Conservation (phyloP, 53 echinoderm and acorn worm species). For the Pentamera pediparva region DNA sequence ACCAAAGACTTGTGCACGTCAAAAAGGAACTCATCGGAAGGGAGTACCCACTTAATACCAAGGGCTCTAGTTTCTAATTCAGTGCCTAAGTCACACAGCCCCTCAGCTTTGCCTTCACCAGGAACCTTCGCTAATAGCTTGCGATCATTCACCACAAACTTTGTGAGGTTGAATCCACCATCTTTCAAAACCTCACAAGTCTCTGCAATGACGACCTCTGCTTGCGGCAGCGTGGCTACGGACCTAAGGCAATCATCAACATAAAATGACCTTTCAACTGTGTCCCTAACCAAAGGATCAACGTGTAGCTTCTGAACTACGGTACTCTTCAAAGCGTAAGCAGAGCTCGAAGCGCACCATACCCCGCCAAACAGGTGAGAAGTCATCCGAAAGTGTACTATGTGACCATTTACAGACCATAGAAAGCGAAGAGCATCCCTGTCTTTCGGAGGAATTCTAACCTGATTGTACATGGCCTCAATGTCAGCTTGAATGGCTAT, state of each 20-base stretch:
- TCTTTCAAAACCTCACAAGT: slow-evolving; percentile 1
- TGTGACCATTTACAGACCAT: not conserved
- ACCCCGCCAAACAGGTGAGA: not conserved
- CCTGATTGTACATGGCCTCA: too few relatives aligned
- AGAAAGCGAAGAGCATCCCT: slow-evolving; percentile 34
- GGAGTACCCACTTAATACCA: slow-evolving; percentile 9
- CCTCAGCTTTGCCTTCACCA: not conserved
- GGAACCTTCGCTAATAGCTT: slow-evolving; percentile 1
- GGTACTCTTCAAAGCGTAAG: slow-evolving; percentile 3
- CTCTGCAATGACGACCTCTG: slow-evolving; percentile 1
- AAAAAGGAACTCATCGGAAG: slow-evolving; percentile 12
- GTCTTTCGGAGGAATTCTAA: not conserved
- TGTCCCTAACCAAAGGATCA: slow-evolving; percentile 3
- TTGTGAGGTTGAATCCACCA: slow-evolving; percentile 25
- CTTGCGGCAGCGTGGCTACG: not conserved
- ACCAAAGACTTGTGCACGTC: not conserved
- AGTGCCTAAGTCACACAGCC: not conserved
- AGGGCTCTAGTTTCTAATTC: not conserved
- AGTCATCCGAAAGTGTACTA: not conserved
- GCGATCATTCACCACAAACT: slow-evolving; percentile 2
- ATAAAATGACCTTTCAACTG: not conserved
- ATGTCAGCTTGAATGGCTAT: too few relatives aligned
- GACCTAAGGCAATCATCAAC: slow-evolving; percentile 19
- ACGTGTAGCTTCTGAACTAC: not conserved
- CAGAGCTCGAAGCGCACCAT: not conserved